These are phyloP conservation scores for Drosophila nebulosa DNA, from an alignment of 1,140 invertebrate species.

Conservation along the genomic window DNA sequence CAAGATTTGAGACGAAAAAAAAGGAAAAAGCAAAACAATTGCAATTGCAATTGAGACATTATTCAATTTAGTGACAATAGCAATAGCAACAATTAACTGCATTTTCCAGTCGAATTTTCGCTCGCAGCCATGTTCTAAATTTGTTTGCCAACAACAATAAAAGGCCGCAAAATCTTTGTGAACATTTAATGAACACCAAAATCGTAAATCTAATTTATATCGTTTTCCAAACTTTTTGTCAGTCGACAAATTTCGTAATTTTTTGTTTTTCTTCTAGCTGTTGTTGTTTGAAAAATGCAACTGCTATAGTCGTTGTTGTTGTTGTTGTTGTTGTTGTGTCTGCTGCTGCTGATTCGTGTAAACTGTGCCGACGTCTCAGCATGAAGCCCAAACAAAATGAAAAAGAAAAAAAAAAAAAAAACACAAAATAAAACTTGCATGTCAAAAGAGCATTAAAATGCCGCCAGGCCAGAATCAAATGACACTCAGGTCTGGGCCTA, in stretches of 20 bases:
- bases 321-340: slow-evolving; percentile 19
- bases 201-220: slow-evolving; percentile 78
- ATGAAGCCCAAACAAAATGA: slow-evolving; percentile 14
- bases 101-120: slow-evolving; percentile 57
- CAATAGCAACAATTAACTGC: slow-evolving; percentile 65
- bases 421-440: slow-evolving; percentile 63
- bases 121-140: slow-evolving; percentile 73
- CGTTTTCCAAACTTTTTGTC: slow-evolving; percentile 72
- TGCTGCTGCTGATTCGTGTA: slow-evolving; percentile 43
- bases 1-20: not conserved
- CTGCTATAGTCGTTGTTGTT: slow-evolving; percentile 5
- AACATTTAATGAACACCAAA: slow-evolving; percentile 77
- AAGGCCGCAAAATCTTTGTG: slow-evolving; percentile 44
- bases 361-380: slow-evolving; percentile 58
- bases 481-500: slow-evolving; percentile 22
- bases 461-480: slow-evolving; percentile 60
- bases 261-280: slow-evolving; percentile 15
- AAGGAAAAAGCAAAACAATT: slow-evolving; percentile 34
- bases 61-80: slow-evolving; percentile 73
- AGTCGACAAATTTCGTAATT: slow-evolving; percentile 78
- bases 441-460: slow-evolving; percentile 73
- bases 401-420: not conserved
- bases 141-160: slow-evolving; percentile 20
- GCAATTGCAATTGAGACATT: slow-evolving; percentile 71
- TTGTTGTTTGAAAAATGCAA: slow-evolving; percentile 12